Conservation (phyloP, 2,797 vertebrate genomes). For the Eulemur albifrons region DNA sequence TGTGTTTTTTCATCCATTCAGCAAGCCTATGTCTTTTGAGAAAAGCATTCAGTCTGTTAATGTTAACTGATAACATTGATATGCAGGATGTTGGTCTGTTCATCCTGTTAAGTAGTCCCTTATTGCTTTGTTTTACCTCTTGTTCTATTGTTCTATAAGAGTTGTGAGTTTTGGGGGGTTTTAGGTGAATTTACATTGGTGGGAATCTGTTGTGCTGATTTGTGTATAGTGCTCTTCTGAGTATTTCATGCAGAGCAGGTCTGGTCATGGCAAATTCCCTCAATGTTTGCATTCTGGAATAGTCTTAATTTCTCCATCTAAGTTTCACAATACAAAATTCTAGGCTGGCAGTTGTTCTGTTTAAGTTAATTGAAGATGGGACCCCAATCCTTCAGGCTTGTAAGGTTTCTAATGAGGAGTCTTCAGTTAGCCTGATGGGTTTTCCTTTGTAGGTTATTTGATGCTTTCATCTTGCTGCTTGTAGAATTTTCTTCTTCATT, state of each 20-base stretch:
- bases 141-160: too few species aligned
- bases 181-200: too few species aligned
- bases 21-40: too few species aligned
- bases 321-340: not conserved
- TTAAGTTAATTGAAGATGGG: not conserved
- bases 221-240: not conserved
- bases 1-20: too few species aligned
- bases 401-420: not conserved
- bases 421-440: not conserved
- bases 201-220: not conserved
- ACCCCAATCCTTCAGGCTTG: not conserved
- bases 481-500: not conserved
- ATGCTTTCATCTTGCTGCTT: not conserved
- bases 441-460: not conserved
- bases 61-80: too few species aligned
- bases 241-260: not conserved
- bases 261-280: not conserved
- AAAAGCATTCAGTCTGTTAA: too few species aligned
- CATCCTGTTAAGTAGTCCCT: too few species aligned
- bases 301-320: not conserved
- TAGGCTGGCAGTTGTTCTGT: not conserved
- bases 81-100: too few species aligned
- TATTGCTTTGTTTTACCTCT: too few species aligned
- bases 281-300: not conserved
- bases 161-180: too few species aligned